Evolutionary conservation across 2,113 vertebrate genomes (phyloP), one percentile per base, ranked within the genome.

Genomic region (Gallinago media): DNA sequence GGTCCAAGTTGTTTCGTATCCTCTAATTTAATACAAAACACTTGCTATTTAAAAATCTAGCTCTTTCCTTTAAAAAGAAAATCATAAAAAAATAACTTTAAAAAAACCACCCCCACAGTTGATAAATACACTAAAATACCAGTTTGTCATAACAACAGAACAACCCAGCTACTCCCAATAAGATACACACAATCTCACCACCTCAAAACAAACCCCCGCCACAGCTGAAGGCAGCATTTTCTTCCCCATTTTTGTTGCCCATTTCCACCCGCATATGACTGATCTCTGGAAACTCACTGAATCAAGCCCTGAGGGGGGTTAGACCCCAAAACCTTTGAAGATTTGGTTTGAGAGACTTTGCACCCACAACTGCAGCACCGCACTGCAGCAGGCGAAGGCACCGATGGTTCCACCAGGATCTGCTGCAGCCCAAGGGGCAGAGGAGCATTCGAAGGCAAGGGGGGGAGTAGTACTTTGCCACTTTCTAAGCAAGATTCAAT

Each of bases 101-200:
- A 26, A 46, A 12, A 2, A 1, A 1, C 20, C 4, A 26, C 22
- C 6, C 4, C 7, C 8, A 12, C 0, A 20, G 2, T 8, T n/a
- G 15, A 36, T 20, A 72, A 71, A 81, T 34, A 6, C 31, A 59
- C 13, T n/a, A 29, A 92, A 70, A 62, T 32, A 54, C 8, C 5
- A 36, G 5, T 56, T 61, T 88, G 8, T 52, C 16, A 21, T 34
- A 68, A 58, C 6, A 50, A 13, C 23, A 74, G 44, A 63, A n/a
- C 22, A 67, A 23, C 7, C 0, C 1, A 54, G 26, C 15, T 36
- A 32, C 42, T 81, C 21, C 15, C 20, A 52, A 5, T 54, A 32
- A 68, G 12, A 66, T 6, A 22, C 12, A 42, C 12, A 42, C 5
- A 38, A 7, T 16, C 31, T 73, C n/a, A 13, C 7, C 19, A 40